Base-by-base conservation (phyloP, 1,140 invertebrate genomes). In the Drosophila paulistorum region DNA sequence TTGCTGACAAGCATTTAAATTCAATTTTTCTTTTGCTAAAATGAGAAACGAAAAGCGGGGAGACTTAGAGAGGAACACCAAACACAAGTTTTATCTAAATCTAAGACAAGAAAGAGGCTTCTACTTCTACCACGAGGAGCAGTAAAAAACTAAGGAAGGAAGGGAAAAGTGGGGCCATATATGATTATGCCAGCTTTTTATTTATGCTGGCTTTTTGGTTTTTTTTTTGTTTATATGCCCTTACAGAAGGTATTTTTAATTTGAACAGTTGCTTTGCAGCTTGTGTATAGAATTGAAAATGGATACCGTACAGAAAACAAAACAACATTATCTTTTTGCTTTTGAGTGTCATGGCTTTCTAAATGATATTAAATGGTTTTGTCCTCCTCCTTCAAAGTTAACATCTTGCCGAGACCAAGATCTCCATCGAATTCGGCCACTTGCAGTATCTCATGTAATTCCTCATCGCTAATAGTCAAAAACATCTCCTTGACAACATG, bases 1-100 rank as follows among this genome's bases (percentile, higher is more conserved):
- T 72, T 83, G 80, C 80, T 83, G 80, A 83, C 80, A 83, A 76
- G 75, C 80, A 83, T 83, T 83, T 83, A 83, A 83, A 83, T 83
- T 83, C 80, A 83, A 83, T 83, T 83, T 83, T 74, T 79, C 65
- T 57, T 30, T 57, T 65, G 59, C 45, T 59, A 6, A 51, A 51
- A 26, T 67, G 63, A 58, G 42, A 66, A 33, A 33, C 51, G 11
- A 48, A 30, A 51, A 55, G 39, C 55, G 48, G 17, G 70, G 35
- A 68, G 70, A 58, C 54, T 61, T 37, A 42, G 41, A 54, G 17
- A 20, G 62, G 58, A 59, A 71, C 41, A 48, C 51, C 76, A 74
- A 51, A 51, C 45, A 51, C 45, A 51, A 51, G 45, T 51, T 51
- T 79, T 79, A 79, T 79, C 76, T 67, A 14, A 35, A 45, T 30